phyloP scores from a whole-genome alignment of 37 sponge, comb jelly and placozoan species.

The Cladorhizidae sp. region DNA sequence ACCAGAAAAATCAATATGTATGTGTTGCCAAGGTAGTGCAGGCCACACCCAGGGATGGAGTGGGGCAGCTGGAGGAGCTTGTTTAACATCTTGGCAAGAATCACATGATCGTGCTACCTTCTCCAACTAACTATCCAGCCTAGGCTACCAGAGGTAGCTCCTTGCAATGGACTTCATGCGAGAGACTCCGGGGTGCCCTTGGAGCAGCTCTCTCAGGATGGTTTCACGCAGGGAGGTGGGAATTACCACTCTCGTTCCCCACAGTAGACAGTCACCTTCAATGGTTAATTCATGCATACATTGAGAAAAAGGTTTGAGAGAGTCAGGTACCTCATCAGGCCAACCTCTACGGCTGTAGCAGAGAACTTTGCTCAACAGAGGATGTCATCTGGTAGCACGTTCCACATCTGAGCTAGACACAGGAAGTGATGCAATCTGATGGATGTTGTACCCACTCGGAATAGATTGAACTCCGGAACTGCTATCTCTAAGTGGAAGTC shows the following conservation, averaged over 20 bases:
- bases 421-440: conserved; percentile 10
- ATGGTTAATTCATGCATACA: not conserved
- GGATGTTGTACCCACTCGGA: conserved; percentile 6
- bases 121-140: conserved; percentile 21
- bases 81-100: conserved; percentile 8
- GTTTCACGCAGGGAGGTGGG: not conserved
- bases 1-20: conserved; percentile 28
- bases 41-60: conserved; percentile 41
- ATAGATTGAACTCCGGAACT: not conserved
- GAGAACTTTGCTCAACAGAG: conserved; percentile 47
- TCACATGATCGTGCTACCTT: not conserved
- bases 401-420: not conserved
- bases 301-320: not conserved
- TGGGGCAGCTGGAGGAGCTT: conserved; percentile 4
- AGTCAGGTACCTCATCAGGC: not conserved
- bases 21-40: conserved; percentile 19
- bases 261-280: not conserved
- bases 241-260: not conserved
- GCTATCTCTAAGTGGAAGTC: conserved; percentile 18
- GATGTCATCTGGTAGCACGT: not conserved
- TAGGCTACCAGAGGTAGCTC: conserved; percentile 39
- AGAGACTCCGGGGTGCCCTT: conserved; percentile 1
- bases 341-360: conserved; percentile 36
- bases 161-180: conserved; percentile 22
- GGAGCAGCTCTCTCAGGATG: not conserved